phyloP scores from a whole-genome alignment of 2,888 invertebrate species.

The Eutolmus rufibarbis region DNA sequence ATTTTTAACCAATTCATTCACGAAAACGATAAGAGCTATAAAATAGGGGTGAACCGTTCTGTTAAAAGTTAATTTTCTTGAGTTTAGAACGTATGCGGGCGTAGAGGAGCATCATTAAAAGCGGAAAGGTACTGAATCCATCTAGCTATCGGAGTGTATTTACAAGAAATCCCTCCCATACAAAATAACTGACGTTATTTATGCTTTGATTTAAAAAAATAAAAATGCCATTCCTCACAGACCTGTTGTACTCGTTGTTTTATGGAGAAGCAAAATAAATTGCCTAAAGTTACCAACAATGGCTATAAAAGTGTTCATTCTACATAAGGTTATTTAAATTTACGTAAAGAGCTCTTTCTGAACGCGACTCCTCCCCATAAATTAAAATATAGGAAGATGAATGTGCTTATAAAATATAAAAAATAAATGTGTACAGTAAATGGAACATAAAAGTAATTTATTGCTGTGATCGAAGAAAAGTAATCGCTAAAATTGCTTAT shows the following conservation, averaged over 20 bases:
- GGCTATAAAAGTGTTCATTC: background rate
- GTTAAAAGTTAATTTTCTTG: background rate
- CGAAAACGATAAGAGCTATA: background rate
- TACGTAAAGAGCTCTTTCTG: background rate
- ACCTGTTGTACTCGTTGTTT: slow-evolving; percentile 4
- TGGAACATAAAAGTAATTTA: background rate
- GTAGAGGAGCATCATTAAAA: background rate
- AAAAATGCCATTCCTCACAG: background rate
- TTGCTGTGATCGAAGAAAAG: background rate
- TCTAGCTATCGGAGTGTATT: background rate
- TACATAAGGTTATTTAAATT: slow-evolving; percentile 10
- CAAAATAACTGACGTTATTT: background rate
- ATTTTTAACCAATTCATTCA: background rate
- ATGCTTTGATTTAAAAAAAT: slow-evolving; percentile 1
- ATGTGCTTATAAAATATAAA: background rate
- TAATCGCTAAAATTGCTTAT: background rate
- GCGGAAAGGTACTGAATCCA: background rate
- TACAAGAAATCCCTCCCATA: background rate
- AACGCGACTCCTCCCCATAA: background rate
- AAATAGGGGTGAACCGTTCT: background rate
- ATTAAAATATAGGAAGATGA: background rate
- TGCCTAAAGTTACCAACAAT: background rate
- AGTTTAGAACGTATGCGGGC: background rate
- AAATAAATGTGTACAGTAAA: background rate
- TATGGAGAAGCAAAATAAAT: background rate